Conservation (phyloP, 1,140 invertebrate genomes). For the Wasmannia auropunctata region DNA sequence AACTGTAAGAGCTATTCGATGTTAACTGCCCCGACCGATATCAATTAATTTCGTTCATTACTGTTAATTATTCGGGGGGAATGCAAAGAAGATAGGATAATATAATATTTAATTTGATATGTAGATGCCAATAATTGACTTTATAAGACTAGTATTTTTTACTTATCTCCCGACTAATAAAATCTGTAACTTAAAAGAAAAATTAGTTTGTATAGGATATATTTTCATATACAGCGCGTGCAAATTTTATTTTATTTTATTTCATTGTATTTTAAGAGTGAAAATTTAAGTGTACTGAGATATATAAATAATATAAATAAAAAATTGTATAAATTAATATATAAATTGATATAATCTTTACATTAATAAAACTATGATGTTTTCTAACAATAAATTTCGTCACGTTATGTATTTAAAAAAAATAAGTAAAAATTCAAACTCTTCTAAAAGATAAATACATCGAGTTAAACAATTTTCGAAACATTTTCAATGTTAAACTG, state of each 20-base stretch:
- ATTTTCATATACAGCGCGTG: not conserved
- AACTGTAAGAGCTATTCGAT: slow-evolving; percentile 29
- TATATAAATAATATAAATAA: not conserved
- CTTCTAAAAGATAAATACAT: not conserved
- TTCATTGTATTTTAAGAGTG: not conserved
- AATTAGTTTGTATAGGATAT: not conserved
- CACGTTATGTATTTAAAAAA: not conserved
- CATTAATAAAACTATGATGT: not conserved
- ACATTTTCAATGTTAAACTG: not conserved
- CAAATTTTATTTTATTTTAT: not conserved
- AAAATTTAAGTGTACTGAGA: not conserved
- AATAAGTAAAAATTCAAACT: not conserved
- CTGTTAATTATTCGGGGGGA: slow-evolving; percentile 5
- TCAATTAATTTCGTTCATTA: slow-evolving; percentile 37
- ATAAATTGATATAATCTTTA: not conserved
- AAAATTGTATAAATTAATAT: not conserved
- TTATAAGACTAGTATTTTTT: not conserved
- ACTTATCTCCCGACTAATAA: not conserved
- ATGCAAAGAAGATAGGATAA: not conserved
- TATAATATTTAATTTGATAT: slow-evolving; percentile 14
- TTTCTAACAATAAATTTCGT: not conserved
- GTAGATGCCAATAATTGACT: not conserved
- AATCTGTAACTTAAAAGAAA: not conserved
- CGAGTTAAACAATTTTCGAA: not conserved
- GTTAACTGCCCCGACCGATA: not conserved